phyloP scores from a whole-genome alignment of 2,113 vertebrate species.

The Atrichornis clamosus region DNA sequence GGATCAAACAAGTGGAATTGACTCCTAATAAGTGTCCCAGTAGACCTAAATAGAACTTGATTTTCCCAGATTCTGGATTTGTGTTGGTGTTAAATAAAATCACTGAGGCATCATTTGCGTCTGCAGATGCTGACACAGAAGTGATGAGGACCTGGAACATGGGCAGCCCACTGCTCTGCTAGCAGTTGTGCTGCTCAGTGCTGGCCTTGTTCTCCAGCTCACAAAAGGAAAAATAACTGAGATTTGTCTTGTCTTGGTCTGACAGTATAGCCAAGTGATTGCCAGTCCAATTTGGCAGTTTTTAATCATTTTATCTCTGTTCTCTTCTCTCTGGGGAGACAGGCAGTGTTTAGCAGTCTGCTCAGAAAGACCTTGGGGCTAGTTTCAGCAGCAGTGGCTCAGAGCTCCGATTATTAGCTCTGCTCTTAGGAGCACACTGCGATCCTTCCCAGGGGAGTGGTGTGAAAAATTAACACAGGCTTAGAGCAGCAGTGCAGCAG shows the following conservation, averaged over 20 bases:
- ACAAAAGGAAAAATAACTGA: slow-evolving; percentile 75
- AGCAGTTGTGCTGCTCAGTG: slow-evolving; percentile 2
- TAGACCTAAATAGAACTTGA: neutral
- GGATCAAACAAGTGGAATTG: slow-evolving; percentile 49
- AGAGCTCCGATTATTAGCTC: slow-evolving; percentile 98
- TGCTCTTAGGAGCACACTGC: slow-evolving; percentile 91
- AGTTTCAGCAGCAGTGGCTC: slow-evolving; percentile 90
- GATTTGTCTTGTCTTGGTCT: slow-evolving; percentile 80
- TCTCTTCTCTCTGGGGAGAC: slow-evolving; percentile 87
- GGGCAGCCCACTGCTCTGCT: neutral
- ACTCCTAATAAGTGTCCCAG: slow-evolving; percentile 7
- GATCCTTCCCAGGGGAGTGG: slow-evolving; percentile 91
- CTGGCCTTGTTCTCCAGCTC: slow-evolving; percentile 51
- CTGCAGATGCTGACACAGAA: neutral
- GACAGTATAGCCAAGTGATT: slow-evolving; percentile 82
- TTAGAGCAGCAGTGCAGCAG: slow-evolving; percentile 79
- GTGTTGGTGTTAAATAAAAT: slow-evolving; percentile 5
- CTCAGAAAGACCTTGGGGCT: slow-evolving; percentile 92
- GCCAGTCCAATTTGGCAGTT: slow-evolving; percentile 87
- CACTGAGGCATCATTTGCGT: neutral
- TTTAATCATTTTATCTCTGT: slow-evolving; percentile 98
- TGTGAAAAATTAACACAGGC: slow-evolving; percentile 96
- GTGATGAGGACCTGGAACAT: neutral
- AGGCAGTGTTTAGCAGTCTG: slow-evolving; percentile 96
- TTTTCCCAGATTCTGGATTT: slow-evolving; percentile 7